Evolutionary conservation across 2,113 vertebrate species (phyloP).

Genomic region (Bagarius yarrelli): DNA sequence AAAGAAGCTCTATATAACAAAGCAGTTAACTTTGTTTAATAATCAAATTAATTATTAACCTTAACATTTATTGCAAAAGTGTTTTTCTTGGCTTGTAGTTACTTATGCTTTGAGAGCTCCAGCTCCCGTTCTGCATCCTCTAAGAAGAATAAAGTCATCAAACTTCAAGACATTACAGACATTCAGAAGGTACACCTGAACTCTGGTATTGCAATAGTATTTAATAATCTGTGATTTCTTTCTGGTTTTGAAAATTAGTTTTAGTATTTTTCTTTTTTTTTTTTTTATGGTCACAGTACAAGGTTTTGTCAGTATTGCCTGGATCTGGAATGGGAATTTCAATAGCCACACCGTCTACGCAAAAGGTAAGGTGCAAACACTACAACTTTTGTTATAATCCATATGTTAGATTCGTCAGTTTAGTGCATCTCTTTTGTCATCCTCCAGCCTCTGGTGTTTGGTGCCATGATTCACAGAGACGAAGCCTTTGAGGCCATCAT

Average conservation of each 20-base stretch:
- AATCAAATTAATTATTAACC: neutral
- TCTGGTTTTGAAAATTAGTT: neutral
- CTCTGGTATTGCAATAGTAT: neutral
- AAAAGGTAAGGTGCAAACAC: constrained; percentile 77
- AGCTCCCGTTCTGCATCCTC: constrained; percentile 85
- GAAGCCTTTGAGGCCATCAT: constrained; percentile 93
- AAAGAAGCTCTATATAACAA: neutral
- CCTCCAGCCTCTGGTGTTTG: constrained; percentile 91
- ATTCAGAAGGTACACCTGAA: constrained; percentile 85
- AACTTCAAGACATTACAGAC: constrained; percentile 85
- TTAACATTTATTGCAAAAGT: neutral
- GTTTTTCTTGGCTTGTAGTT: constrained; percentile 64
- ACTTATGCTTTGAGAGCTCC: constrained; percentile 93
- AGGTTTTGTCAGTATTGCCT: constrained; percentile 93
- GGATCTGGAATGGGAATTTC: constrained; percentile 98
- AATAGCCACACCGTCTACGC: constrained; percentile 89
- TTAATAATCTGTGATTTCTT: neutral
- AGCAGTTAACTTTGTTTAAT: too few species aligned
- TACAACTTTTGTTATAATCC: neutral
- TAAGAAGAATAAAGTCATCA: constrained; percentile 97
- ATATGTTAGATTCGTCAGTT: neutral
- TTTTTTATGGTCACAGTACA: constrained; percentile 76
- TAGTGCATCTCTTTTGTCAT: neutral
- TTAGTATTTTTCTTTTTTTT: neutral
- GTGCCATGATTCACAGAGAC: constrained; percentile 96